Evolutionary conservation across 1,140 invertebrate species (phyloP).

Genomic region (Zophobas morio): DNA sequence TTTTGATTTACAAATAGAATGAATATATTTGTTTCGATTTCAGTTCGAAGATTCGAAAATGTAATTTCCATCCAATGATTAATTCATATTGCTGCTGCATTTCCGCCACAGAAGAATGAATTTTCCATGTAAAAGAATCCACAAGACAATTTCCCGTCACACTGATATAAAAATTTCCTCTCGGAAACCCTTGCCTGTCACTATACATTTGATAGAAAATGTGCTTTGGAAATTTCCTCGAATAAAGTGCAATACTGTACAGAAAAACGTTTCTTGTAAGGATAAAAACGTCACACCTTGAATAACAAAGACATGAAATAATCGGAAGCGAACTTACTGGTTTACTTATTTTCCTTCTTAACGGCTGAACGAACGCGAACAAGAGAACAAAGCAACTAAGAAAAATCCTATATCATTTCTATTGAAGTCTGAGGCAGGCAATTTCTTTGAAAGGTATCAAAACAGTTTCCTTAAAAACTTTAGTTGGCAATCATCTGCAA

Average conservation of each 20-base stretch:
- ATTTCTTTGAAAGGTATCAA: constrained; percentile 43
- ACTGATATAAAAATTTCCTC: neutral
- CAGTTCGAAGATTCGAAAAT: no score
- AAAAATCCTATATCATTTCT: constrained; percentile 42
- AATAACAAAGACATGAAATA: constrained; percentile 43
- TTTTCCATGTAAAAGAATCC: no score
- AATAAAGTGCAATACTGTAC: constrained; percentile 20
- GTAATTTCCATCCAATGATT: no score
- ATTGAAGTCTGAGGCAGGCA: constrained; percentile 45
- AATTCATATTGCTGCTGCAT: no score
- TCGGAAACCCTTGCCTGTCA: constrained; percentile 16
- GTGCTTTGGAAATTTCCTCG: constrained; percentile 8
- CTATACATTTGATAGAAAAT: constrained; percentile 1
- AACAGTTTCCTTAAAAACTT: constrained; percentile 40
- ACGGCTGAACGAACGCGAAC: constrained; percentile 21
- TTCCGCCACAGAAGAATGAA: no score
- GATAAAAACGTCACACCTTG: constrained; percentile 40
- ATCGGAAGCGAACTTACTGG: constrained; percentile 42
- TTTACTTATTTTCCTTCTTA: constrained; percentile 42
- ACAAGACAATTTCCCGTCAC: no score
- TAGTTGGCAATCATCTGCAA: constrained; percentile 44
- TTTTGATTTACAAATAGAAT: no score
- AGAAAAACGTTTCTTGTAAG: constrained; percentile 7
- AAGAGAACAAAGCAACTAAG: constrained; percentile 34
- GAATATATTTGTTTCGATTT: no score